Conservation (phyloP, 2,797 vertebrate species). For the Dromococcyx pavoninus region DNA sequence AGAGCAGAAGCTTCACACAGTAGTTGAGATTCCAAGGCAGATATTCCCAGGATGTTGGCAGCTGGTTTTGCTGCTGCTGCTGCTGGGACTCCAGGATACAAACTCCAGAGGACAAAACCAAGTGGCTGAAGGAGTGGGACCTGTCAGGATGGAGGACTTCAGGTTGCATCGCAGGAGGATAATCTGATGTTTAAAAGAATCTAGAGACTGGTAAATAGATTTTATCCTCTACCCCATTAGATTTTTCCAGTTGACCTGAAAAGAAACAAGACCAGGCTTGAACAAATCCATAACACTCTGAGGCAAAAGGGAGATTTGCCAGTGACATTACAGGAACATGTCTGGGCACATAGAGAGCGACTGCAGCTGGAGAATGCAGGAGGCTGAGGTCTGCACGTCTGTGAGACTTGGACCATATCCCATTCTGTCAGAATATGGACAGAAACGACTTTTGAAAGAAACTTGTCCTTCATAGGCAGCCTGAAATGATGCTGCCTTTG, state of each 20-base stretch:
- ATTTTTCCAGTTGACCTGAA: not conserved
- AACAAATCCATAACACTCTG: not conserved
- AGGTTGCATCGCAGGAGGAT: not conserved
- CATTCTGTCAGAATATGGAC: not conserved
- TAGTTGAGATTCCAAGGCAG: conserved; percentile 64
- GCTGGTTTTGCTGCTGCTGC: conserved; percentile 42
- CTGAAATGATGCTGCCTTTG: not conserved
- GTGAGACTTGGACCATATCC: not conserved
- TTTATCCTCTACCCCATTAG: not conserved
- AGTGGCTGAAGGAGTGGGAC: not conserved
- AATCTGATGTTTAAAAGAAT: not conserved
- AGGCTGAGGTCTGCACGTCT: not conserved
- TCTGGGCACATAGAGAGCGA: not conserved
- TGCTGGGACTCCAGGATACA: conserved; percentile 3
- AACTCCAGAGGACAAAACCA: conserved; percentile 20
- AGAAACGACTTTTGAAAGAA: not conserved
- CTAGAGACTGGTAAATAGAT: not conserved
- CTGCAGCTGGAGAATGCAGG: not conserved
- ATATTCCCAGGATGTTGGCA: conserved; percentile 68
- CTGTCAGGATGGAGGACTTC: not conserved
- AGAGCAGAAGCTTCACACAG: conserved; percentile 64
- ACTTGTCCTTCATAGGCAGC: not conserved
- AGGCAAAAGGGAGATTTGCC: not conserved
- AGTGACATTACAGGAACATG: not conserved
- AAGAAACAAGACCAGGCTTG: not conserved